phyloP scores from a whole-genome alignment of 2,888 invertebrate species.

The Heliconius sara region DNA sequence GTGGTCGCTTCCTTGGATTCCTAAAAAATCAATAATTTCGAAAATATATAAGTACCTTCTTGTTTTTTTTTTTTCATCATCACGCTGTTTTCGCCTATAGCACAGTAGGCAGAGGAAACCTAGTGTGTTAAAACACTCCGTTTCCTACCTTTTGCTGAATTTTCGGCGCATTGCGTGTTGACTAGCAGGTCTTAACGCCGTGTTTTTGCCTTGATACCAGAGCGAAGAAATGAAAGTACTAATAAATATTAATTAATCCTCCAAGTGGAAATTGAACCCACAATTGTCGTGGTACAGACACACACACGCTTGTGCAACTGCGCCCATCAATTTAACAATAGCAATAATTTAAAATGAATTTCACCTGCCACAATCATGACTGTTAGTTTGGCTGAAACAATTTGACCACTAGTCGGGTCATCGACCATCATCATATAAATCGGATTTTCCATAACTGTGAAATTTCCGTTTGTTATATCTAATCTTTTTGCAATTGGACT shows the following conservation, averaged over 20 bases:
- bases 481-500: slow-evolving; percentile 73
- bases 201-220: too few relatives aligned
- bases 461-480: slow-evolving; percentile 73
- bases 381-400: slow-evolving; percentile 71
- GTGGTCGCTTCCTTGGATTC: slow-evolving; percentile 77
- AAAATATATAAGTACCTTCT: not conserved
- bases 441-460: slow-evolving; percentile 76
- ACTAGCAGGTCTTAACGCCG: too few relatives aligned
- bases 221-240: too few relatives aligned
- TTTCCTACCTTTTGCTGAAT: too few relatives aligned
- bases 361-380: slow-evolving; percentile 76
- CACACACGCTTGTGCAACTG: too few relatives aligned
- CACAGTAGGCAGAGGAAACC: too few relatives aligned
- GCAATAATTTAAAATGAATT: not conserved
- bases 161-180: too few relatives aligned
- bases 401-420: slow-evolving; percentile 76
- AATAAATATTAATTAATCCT: too few relatives aligned
- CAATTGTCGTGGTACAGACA: too few relatives aligned
- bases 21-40: slow-evolving; percentile 52
- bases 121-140: too few relatives aligned
- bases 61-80: not conserved
- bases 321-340: not conserved
- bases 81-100: too few relatives aligned
- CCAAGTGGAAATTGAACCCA: too few relatives aligned
- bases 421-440: slow-evolving; percentile 78